These are phyloP conservation scores for Mesoligia furuncula DNA, from an alignment of 2,888 invertebrate genomes.

Conservation along the genomic window DNA sequence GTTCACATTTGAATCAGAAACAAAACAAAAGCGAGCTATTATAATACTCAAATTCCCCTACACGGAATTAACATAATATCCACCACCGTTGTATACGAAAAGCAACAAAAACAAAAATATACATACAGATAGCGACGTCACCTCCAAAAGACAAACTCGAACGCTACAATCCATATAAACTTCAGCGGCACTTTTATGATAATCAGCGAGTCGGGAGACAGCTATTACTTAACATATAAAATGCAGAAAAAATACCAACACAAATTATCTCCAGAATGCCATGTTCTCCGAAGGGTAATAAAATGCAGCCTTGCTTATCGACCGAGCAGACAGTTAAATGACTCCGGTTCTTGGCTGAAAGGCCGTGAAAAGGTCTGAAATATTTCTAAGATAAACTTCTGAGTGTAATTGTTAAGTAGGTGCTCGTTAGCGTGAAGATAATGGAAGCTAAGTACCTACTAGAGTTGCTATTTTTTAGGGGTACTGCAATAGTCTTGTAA, in stretches of 20 bases:
- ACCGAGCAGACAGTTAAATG: constrained; percentile 62
- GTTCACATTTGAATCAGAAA: constrained; percentile 26
- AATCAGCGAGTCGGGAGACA: constrained; percentile 59
- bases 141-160: constrained; percentile 42
- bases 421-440: constrained; percentile 37
- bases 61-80: constrained; percentile 52
- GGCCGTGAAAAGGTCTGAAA: constrained; percentile 52
- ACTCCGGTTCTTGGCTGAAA: constrained; percentile 47
- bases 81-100: constrained; percentile 16
- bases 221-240: constrained; percentile 68
- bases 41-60: constrained; percentile 39
- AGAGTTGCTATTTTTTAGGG: neutral
- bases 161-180: constrained; percentile 61
- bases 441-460: neutral
- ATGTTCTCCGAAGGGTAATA: constrained; percentile 60
- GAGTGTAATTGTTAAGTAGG: constrained; percentile 5
- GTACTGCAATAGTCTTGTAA: neutral
- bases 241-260: constrained; percentile 69
- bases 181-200: constrained; percentile 61
- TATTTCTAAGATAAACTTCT: constrained; percentile 57
- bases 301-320: constrained; percentile 69
- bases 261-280: constrained; percentile 62
- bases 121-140: constrained; percentile 37
- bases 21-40: constrained; percentile 39
- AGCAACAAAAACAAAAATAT: constrained; percentile 54